phyloP scores from a whole-genome alignment of 2,888 invertebrate species.

The Apodemia zela region DNA sequence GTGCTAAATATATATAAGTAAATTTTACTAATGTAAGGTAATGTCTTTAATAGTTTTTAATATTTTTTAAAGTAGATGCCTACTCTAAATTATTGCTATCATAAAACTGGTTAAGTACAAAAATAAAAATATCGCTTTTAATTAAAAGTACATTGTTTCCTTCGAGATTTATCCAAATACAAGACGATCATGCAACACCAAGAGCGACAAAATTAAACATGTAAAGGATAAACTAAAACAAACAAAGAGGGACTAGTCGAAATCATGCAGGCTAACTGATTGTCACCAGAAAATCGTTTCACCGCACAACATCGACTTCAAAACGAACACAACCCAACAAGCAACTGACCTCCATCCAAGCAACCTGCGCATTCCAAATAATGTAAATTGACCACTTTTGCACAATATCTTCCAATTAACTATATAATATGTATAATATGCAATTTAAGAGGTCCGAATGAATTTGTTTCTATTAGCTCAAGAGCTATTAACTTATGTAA shows the following conservation, averaged over 20 bases:
- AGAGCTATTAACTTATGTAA: not conserved
- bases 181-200: constrained; percentile 32
- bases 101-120: too few species aligned
- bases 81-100: too few species aligned
- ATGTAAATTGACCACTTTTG: constrained; percentile 35
- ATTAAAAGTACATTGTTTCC: too few species aligned
- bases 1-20: too few species aligned
- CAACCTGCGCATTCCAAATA: constrained; percentile 76
- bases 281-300: constrained; percentile 21
- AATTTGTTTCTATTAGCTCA: too few species aligned
- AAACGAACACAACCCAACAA: constrained; percentile 41
- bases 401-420: not conserved
- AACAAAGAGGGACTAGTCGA: constrained; percentile 19
- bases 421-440: not conserved
- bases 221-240: constrained; percentile 18
- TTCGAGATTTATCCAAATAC: not conserved
- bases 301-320: constrained; percentile 28
- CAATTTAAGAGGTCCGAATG: not conserved
- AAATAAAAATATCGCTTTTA: too few species aligned
- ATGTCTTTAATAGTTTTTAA: too few species aligned
- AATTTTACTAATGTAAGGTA: too few species aligned
- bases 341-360: constrained; percentile 83
- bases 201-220: constrained; percentile 27
- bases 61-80: too few species aligned
- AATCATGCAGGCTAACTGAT: constrained; percentile 32